A percentile compares a stretch with the other conserved stretches of the same genome.
These are phyloP conservation scores for Centruroides sculpturatus DNA, from an alignment of 1,140 invertebrate species.

Conservation along the genomic window DNA sequence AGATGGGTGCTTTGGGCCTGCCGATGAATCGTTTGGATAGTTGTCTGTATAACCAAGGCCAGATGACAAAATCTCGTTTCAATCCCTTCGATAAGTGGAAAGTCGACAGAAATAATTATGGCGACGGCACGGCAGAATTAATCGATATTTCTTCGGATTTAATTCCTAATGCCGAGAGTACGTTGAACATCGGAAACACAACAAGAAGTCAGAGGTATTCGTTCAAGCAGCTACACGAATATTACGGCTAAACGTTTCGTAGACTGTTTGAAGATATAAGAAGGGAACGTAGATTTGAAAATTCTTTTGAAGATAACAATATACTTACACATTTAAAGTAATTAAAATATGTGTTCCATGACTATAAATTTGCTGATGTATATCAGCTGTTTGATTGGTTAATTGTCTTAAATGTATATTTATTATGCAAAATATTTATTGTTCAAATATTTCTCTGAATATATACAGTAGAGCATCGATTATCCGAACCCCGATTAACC, in stretches of 20 bases:
- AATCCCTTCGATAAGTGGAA: conserved; percentile 14
- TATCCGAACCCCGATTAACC: too few species aligned
- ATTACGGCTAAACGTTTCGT: conserved; percentile 19
- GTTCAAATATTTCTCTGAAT: too few species aligned
- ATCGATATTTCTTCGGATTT: neutral
- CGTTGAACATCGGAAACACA: neutral
- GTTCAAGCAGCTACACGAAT: conserved; percentile 19
- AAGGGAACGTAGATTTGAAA: too few species aligned
- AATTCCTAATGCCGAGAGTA: neutral
- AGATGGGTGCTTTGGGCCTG: neutral
- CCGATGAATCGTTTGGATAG: conserved; percentile 11
- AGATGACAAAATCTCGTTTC: neutral
- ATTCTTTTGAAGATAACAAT: too few species aligned
- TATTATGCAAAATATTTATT: too few species aligned
- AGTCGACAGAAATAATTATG: neutral
- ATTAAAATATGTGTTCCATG: too few species aligned
- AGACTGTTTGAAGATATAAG: conserved; percentile 7
- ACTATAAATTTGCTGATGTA: too few species aligned
- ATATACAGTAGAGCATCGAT: too few species aligned
- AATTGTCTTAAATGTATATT: too few species aligned
- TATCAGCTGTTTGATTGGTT: too few species aligned
- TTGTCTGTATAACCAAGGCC: conserved; percentile 6
- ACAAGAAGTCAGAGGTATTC: conserved; percentile 3
- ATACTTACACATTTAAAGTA: too few species aligned
- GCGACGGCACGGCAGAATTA: neutral